Base-by-base conservation (phyloP, 2,113 vertebrate genomes). In the Pachyramphus minor region DNA sequence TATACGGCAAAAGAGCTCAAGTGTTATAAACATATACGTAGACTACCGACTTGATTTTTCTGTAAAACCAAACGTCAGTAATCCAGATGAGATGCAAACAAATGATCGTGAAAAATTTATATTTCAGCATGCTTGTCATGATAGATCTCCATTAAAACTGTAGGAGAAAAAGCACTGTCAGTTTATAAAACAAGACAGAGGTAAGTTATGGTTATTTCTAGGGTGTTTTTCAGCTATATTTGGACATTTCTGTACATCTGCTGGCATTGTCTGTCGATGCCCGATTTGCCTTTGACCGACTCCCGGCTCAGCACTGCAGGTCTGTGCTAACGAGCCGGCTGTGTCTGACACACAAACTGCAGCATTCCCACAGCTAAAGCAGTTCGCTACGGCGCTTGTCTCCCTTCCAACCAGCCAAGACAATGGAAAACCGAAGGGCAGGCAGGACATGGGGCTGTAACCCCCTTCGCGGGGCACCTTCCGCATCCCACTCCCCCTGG, bases 1-100 rank as follows among this genome's bases (percentile, higher is more conserved):
- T 88, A 91, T 24, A 79, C 55, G 16, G 92, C 75, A 63, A 60
- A 83, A 71, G 66, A 78, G 66, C 91, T 62, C 45, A 93, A 88
- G 64, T 90, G 67, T 39, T 75, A 96, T 50, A 78, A 96, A 94
- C 89, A 95, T 25, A 63, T 35, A 90, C 76, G 80, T 5, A 91
- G 50, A 49, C 83, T 49, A 81, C 8, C n/a, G 77, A 87, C 90
- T 82, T 89, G 56, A 77, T 95, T 96, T 94, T 92, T 58, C 59
- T 31, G 52, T 74, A 66, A 86, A 56, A 71, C 23, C 94, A 73
- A 63, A 55, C 59, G 39, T 41, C 53, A 81, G 60, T n/a, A 77
- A 84, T 47, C 69, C 14, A 56, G 56, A 30, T 15, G 59, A 60
- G 14, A 50, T 3, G 64, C 4, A 83, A 63, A 8, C 33, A 60